A percentile compares a stretch with the other conserved stretches of the same genome.
These are phyloP conservation scores for Dryas iulia DNA, from an alignment of 1,140 invertebrate genomes.

Conservation along the genomic window DNA sequence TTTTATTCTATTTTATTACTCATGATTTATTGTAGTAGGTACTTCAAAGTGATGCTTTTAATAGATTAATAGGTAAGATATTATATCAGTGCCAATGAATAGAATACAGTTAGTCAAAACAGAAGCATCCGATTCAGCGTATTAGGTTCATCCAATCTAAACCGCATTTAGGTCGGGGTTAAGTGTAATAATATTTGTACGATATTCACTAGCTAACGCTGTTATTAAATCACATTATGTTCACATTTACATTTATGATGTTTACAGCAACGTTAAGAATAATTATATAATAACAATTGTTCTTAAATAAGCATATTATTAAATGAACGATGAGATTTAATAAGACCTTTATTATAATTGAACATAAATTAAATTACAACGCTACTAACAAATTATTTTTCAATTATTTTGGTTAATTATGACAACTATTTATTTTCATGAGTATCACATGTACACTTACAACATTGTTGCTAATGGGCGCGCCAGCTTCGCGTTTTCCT, in stretches of 20 bases:
- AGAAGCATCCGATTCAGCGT: slow-evolving; percentile 33
- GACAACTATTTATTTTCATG: neutral
- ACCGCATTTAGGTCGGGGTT: slow-evolving; percentile 35
- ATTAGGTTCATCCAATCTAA: slow-evolving; percentile 35
- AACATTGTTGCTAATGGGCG: neutral
- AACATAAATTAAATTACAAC: neutral
- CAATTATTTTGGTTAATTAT: neutral
- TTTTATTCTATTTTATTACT: no score
- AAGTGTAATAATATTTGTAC: slow-evolving; percentile 23
- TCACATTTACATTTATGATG: neutral
- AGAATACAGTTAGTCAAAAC: slow-evolving; percentile 21
- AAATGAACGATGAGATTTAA: neutral
- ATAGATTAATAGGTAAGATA: slow-evolving; percentile 3
- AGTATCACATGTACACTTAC: neutral
- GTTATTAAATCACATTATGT: neutral
- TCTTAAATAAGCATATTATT: neutral
- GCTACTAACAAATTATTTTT: neutral
- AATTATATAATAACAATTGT: neutral
- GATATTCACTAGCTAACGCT: slow-evolving; percentile 11
- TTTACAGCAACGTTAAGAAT: neutral
- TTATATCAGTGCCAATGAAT: slow-evolving; percentile 6
- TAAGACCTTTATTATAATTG: neutral
- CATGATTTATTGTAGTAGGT: no score
- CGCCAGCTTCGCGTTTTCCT: slow-evolving; percentile 80
- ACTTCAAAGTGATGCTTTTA: neutral